Conservation (phyloP, 2,888 invertebrate genomes). For the Leptinotarsa peninsularis region DNA sequence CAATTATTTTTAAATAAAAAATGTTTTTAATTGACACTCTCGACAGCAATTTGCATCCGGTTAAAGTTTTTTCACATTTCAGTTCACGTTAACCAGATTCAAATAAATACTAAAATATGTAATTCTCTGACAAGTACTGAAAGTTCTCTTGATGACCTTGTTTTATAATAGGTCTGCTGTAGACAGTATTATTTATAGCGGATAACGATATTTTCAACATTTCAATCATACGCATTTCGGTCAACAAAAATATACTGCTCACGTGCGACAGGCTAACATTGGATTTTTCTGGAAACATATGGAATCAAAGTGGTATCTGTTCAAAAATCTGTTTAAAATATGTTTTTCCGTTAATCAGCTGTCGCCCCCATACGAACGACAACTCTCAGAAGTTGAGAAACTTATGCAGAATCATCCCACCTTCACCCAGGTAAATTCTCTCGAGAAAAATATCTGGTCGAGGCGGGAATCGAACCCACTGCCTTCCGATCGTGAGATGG, state of each 20-base stretch:
- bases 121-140: neutral
- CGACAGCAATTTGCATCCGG: constrained; percentile 1
- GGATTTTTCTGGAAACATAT: neutral
- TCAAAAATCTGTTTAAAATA: too few relatives aligned
- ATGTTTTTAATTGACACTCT: neutral
- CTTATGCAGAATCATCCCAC: too few relatives aligned
- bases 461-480: too few relatives aligned
- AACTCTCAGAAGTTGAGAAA: too few relatives aligned
- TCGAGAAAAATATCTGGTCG: too few relatives aligned
- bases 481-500: too few relatives aligned
- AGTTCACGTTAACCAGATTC: neutral
- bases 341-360: too few relatives aligned
- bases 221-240: neutral
- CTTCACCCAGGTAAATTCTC: too few relatives aligned
- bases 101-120: neutral
- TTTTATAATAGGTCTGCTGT: neutral
- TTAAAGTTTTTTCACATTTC: neutral
- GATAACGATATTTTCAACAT: neutral
- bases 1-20: neutral
- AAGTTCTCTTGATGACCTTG: constrained; percentile 14
- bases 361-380: too few relatives aligned
- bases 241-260: neutral
- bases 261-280: too few relatives aligned
- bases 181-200: neutral
- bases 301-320: too few relatives aligned